Conservation (phyloP, 2,797 vertebrate species). For the Knipowitschia caucasica region DNA sequence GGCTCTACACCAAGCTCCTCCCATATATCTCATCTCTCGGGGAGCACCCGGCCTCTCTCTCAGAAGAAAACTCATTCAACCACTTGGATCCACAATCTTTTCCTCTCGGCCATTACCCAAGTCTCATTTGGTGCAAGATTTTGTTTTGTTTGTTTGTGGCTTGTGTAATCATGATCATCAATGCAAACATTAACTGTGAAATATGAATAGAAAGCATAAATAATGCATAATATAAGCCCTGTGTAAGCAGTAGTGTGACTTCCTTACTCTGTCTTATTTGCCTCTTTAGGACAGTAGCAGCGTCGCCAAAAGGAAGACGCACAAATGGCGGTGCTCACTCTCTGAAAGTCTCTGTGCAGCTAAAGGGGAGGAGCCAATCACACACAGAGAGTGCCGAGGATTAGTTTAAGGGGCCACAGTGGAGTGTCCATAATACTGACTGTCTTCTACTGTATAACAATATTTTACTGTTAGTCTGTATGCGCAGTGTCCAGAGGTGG, state of each 20-base stretch:
- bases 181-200: too few species aligned
- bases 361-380: conserved; percentile 74
- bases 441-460: conserved; percentile 22
- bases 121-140: too few species aligned
- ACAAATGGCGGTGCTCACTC: conserved; percentile 69
- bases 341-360: conserved; percentile 73
- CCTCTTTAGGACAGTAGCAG: conserved; percentile 69
- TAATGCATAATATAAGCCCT: neutral
- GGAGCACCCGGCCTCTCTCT: too few species aligned
- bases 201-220: too few species aligned
- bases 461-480: conserved; percentile 17
- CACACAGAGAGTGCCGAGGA: conserved; percentile 64
- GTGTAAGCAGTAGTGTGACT: conserved; percentile 51
- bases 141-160: too few species aligned
- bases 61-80: too few species aligned
- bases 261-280: conserved; percentile 68
- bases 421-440: conserved; percentile 39
- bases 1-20: too few species aligned
- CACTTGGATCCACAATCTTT: too few species aligned
- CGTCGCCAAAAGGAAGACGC: conserved; percentile 71
- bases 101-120: too few species aligned
- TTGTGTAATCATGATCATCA: too few species aligned
- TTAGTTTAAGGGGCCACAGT: conserved; percentile 54
- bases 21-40: too few species aligned
- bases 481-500: conserved; percentile 34